Base-by-base conservation (phyloP, 1,140 invertebrate genomes). In the Asbolus verrucosus region DNA sequence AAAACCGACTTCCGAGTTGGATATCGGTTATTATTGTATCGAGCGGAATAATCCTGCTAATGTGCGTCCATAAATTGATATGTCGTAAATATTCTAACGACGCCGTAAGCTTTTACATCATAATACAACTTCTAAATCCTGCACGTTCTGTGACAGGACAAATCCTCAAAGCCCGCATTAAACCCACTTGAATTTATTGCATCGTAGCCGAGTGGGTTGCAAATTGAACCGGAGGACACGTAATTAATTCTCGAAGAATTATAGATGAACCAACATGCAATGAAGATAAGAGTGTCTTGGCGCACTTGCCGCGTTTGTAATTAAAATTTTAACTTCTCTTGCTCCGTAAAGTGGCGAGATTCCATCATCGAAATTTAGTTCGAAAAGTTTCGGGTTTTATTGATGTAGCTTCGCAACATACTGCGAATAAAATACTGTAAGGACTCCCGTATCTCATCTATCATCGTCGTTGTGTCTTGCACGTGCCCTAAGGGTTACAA, bases 81-180 rank as follows among this genome's bases (percentile, higher is more conserved):
- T 19, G 19, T 54, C 46, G 46, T 54, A 54, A 54, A 54, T 54
- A 54, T 54, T 54, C 41, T 46, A 46, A 46, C 18, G 21, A 19
- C 41, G 33, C n/a, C 11, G 5, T 27, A 27, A 54, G 46, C 46
- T 27, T 54, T 27, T 27, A 54, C 46, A 54, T 54, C 46, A 30
- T 54, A 54, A 30, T 54, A 24, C 46, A 21, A 27, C n/a, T 21
- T 54, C 9, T 27, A 54, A 54, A 54, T 54, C 46, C 46, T 54
- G n/a, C 46, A 54, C 1, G 0, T 14, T 54, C 11, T 54, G 46
- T 54, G 19, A 54, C 46, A 54, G n/a, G 21, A 54, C 21, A 54
- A 54, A 54, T 54, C 46, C 46, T 54, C 0, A 27, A 54, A 54
- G 21, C 21, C 46, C 3, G 0, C 3, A 6, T 24, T 27, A 50